Percentiles rank a stretch among this genome's conserved stretches.
Evolutionary conservation across 2,888 invertebrate genomes (phyloP).

Genomic region (Caenorhabditis macrosperma): DNA sequence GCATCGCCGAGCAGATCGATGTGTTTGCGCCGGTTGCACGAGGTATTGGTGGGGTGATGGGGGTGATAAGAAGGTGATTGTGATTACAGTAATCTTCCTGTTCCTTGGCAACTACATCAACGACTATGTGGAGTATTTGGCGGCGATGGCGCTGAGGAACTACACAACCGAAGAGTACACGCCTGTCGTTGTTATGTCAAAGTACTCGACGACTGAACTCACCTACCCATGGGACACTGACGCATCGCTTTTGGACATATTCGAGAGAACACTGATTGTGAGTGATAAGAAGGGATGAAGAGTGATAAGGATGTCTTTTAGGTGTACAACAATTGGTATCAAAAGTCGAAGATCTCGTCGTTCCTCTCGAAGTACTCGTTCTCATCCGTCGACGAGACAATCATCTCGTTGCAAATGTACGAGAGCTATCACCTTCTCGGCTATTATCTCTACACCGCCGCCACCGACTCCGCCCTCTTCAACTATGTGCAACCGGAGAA

Average conservation of each 20-base stretch:
- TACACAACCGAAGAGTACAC: slow-evolving; percentile 60
- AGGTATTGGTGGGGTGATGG: not conserved
- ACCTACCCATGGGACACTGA: slow-evolving; percentile 39
- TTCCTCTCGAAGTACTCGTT: slow-evolving; percentile 45
- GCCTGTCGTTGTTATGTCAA: slow-evolving; percentile 58
- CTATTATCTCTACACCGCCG: slow-evolving; percentile 32
- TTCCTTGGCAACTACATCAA: slow-evolving; percentile 63
- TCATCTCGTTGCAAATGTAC: slow-evolving; percentile 59
- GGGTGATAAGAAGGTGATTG: not conserved
- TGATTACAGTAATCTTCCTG: slow-evolving; percentile 60
- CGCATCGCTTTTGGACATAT: slow-evolving; percentile 12
- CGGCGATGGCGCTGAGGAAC: slow-evolving; percentile 50
- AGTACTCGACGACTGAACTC: slow-evolving; percentile 35
- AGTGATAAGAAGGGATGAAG: slow-evolving; percentile 10
- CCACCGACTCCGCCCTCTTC: slow-evolving; percentile 16
- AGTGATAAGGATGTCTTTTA: slow-evolving; percentile 13
- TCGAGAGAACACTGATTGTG: slow-evolving; percentile 55
- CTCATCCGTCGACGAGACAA: slow-evolving; percentile 13
- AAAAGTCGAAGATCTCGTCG: slow-evolving; percentile 3
- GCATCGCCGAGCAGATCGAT: slow-evolving; percentile 4
- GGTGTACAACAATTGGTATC: slow-evolving; percentile 58
- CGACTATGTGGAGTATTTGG: slow-evolving; percentile 57
- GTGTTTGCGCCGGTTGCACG: slow-evolving; percentile 29
- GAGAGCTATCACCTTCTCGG: slow-evolving; percentile 52
- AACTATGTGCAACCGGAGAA: slow-evolving; percentile 48